phyloP scores from a whole-genome alignment of 2,113 vertebrate genomes.

The Pipra filicauda region DNA sequence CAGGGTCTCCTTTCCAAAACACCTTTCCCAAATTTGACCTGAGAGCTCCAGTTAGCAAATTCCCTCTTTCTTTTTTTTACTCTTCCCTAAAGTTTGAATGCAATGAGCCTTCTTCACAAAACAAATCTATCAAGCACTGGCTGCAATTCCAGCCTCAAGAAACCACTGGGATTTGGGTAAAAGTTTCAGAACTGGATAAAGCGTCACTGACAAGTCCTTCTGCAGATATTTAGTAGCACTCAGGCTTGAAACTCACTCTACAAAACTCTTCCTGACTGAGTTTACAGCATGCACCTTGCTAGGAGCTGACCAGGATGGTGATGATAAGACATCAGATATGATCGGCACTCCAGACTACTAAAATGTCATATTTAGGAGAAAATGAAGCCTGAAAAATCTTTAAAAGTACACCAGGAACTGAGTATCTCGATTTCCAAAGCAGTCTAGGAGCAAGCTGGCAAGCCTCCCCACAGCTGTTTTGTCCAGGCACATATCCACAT shows the following conservation, averaged over 20 bases:
- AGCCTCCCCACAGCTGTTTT: neutral
- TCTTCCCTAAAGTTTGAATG: neutral
- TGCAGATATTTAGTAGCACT: neutral
- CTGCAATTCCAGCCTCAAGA: neutral
- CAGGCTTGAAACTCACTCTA: neutral
- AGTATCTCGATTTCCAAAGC: neutral
- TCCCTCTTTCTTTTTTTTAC: neutral
- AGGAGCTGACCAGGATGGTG: neutral
- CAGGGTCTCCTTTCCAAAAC: neutral
- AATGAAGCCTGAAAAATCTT: neutral
- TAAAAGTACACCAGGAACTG: neutral
- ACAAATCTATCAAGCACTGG: neutral
- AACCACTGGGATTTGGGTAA: neutral
- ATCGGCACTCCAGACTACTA: neutral
- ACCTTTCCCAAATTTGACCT: neutral
- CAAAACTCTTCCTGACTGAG: neutral
- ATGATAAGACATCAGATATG: neutral
- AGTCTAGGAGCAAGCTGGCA: neutral
- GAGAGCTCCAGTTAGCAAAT: neutral
- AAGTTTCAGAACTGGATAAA: neutral
- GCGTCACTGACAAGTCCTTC: neutral
- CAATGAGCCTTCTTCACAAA: neutral
- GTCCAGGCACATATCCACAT: neutral
- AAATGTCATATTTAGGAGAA: neutral
- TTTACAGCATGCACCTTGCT: neutral